A percentile compares a stretch with the other conserved stretches of the same genome.
Conservation (phyloP, 2,888 invertebrate species). For the Cerastis rubricosa region DNA sequence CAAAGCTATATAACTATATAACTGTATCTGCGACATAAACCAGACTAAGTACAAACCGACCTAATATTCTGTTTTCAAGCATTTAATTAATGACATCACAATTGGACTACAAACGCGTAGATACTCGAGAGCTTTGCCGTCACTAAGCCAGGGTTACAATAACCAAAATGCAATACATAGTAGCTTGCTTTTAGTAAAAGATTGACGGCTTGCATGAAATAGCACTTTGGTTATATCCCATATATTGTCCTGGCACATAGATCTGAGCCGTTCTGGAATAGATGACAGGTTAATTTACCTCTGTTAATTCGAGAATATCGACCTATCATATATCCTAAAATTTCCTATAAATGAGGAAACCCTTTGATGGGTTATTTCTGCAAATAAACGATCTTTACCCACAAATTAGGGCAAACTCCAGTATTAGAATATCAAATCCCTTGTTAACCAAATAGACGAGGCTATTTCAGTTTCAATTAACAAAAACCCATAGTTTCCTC, state of each 20-base stretch:
- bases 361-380: not conserved
- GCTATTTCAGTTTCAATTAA: constrained; percentile 23
- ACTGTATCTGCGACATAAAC: not conserved
- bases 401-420: not conserved
- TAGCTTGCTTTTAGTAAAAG: constrained; percentile 39
- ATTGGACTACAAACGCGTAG: constrained; percentile 26
- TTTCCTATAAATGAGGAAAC: not conserved
- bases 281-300: constrained; percentile 12
- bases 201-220: constrained; percentile 56
- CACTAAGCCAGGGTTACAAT: constrained; percentile 37
- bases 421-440: not conserved
- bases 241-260: constrained; percentile 2
- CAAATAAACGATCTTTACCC: not conserved
- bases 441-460: constrained; percentile 10
- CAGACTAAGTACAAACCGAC: constrained; percentile 14
- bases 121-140: constrained; percentile 35
- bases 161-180: constrained; percentile 54
- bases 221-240: constrained; percentile 50
- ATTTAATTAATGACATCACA: constrained; percentile 49
- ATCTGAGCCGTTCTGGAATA: constrained; percentile 10
- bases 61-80: constrained; percentile 48
- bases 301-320: not conserved
- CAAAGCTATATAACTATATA: not conserved
- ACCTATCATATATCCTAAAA: not conserved
- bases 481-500: constrained; percentile 24